These are phyloP conservation scores for Hylia prasina DNA, from an alignment of 2,113 vertebrate genomes.

Conservation along the genomic window DNA sequence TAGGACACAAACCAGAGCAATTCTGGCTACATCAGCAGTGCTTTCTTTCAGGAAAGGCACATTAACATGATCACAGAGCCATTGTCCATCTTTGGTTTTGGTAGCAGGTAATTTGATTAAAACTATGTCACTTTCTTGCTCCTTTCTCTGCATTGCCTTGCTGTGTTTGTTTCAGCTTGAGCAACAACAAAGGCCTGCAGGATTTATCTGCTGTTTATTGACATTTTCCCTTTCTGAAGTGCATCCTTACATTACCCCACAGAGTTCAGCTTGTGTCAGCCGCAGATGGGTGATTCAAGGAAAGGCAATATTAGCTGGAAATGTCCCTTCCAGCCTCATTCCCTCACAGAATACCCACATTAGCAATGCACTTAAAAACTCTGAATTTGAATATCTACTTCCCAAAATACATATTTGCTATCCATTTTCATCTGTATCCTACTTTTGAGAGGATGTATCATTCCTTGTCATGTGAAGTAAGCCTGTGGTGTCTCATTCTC, in stretches of 20 bases:
- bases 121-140: neutral
- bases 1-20: neutral
- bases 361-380: neutral
- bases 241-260: neutral
- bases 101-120: neutral
- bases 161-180: neutral
- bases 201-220: conserved; percentile 14
- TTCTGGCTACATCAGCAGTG: neutral
- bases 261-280: neutral
- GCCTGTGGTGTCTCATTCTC: neutral
- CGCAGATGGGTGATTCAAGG: neutral
- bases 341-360: neutral
- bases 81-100: neutral
- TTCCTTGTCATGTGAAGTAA: too few relatives aligned
- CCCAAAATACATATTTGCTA: neutral
- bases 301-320: neutral
- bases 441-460: neutral
- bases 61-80: rapidly evolving
- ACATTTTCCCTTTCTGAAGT: neutral
- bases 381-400: neutral
- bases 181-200: neutral
- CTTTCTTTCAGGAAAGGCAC: neutral
- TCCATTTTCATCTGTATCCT: neutral
- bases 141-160: neutral
- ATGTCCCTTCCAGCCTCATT: neutral